phyloP scores from a whole-genome alignment of 1,140 invertebrate species.

The Drosophila carrolli region DNA sequence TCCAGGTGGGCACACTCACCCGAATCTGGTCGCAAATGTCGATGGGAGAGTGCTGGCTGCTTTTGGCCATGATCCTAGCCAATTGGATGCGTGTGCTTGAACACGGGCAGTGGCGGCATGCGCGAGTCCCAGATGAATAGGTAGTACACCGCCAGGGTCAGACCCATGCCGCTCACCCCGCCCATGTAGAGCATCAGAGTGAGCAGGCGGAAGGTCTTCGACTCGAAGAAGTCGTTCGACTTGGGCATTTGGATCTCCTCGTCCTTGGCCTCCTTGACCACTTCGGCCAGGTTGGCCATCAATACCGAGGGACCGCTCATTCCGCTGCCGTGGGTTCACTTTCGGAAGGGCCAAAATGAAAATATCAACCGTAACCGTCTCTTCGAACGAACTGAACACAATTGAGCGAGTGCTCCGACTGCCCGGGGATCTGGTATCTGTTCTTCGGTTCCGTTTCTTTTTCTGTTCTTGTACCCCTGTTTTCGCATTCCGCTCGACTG shows the following conservation, averaged over 20 bases:
- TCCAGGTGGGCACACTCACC: slow-evolving; percentile 48
- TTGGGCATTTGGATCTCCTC: slow-evolving; percentile 76
- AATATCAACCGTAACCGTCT: slow-evolving; percentile 25
- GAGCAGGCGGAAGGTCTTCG: slow-evolving; percentile 73
- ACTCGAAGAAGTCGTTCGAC: slow-evolving; percentile 78
- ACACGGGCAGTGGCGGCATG: slow-evolving; percentile 79
- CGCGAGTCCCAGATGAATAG: slow-evolving; percentile 82
- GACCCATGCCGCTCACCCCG: slow-evolving; percentile 74
- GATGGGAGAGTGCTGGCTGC: neutral
- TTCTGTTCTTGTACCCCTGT: neutral
- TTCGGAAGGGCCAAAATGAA: neutral
- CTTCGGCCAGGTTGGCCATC: slow-evolving; percentile 52
- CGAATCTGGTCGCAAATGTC: slow-evolving; percentile 16
- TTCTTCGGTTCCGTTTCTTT: slow-evolving; percentile 21
- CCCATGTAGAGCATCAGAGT: slow-evolving; percentile 76
- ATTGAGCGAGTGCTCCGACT: slow-evolving; percentile 10
- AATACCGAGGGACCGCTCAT: slow-evolving; percentile 6
- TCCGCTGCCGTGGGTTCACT: neutral
- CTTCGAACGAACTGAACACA: slow-evolving; percentile 58
- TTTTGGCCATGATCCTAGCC: slow-evolving; percentile 44
- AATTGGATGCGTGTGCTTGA: slow-evolving; percentile 82
- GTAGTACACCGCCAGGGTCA: slow-evolving; percentile 77
- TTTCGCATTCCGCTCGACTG: slow-evolving; percentile 13
- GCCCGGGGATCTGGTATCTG: slow-evolving; percentile 22
- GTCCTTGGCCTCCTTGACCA: slow-evolving; percentile 74